Evolutionary conservation across 2,113 vertebrate species (phyloP), one percentile per base, ranked within the genome.

Genomic region (Pipa parva): DNA sequence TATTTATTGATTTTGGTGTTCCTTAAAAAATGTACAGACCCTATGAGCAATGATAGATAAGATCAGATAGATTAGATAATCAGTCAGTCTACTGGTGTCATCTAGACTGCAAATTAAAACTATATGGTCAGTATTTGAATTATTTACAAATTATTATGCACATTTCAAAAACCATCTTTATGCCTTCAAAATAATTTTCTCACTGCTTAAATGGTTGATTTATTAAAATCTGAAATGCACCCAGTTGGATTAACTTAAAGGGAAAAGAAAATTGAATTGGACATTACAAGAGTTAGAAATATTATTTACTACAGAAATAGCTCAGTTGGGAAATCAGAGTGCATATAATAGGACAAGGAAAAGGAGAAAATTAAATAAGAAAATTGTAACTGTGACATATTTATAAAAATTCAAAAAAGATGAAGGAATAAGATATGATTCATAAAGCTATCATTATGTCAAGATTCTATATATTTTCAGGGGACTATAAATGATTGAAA

Each of bases 281-380:
- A 66, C 63, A 48, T 66, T 66, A 66, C 27, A 66, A 48, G 63
- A 66, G 27, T 27, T 57, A 66, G 52, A 57, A 31, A 66, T 66
- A 57, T 66, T 66, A 66, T 66, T 66, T 66, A 66, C 63, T 66
- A 57, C 63, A 66, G 52, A 39, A 57, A 57, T 56, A 25, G 63
- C 57, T 66, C 63, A 57, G 51, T 27, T 57, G 63, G 63, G 63
- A 66, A 66, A 66, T 66, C 63, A 66, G 39, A 48, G 42, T 56
- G 63, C 55, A 66, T 56, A 66, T 33, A 66, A 66, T 57, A 66
- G n/a, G 52, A 66, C 36, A 33, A 48, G 27, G 39, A 58, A 66
- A 29, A 57, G 15, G 54, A 57, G 51, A 52, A 66, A 66, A 66
- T 66, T 56, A 57, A 65, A 66, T 66, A 66, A 57, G 52, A 51